phyloP scores from a whole-genome alignment of 1,140 invertebrate genomes.

The Drosophila subpulchrella region DNA sequence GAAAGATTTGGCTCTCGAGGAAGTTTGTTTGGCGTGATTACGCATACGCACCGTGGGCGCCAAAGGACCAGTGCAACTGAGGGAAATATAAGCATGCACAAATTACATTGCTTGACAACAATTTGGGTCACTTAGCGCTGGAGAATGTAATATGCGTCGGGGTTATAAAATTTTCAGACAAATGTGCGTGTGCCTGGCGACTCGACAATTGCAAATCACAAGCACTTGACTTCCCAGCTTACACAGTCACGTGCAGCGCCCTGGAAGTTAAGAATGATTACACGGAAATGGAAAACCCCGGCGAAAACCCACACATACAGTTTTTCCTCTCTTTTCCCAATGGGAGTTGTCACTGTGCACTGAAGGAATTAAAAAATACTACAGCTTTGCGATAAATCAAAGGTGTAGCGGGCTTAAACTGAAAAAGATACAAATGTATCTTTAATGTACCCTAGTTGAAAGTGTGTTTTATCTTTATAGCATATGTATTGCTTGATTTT shows the following conservation, averaged over 20 bases:
- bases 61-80: constrained; percentile 17
- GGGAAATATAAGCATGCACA: constrained; percentile 20
- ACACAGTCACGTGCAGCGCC: constrained; percentile 31
- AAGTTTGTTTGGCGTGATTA: constrained; percentile 37
- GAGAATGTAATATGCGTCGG: constrained; percentile 69
- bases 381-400: background rate
- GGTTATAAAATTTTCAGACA: constrained; percentile 73
- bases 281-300: constrained; percentile 35
- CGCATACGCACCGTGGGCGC: constrained; percentile 64
- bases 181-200: constrained; percentile 39
- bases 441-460: too few relatives aligned
- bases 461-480: background rate
- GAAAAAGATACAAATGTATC: background rate
- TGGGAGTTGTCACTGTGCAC: constrained; percentile 19
- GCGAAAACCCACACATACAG: constrained; percentile 10
- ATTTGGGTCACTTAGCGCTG: constrained; percentile 75
- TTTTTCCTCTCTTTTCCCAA: constrained; percentile 1
- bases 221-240: constrained; percentile 45
- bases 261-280: constrained; percentile 51
- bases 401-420: background rate
- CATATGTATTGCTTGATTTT: too few relatives aligned
- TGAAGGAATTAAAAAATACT: constrained; percentile 2
- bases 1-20: constrained; percentile 50
- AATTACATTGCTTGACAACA: constrained; percentile 53
- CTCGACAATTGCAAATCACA: constrained; percentile 67